Evolutionary conservation across 2,888 invertebrate species (phyloP), one percentile per base, ranked within the genome.

Genomic region (Lycocerus yunnanus): DNA sequence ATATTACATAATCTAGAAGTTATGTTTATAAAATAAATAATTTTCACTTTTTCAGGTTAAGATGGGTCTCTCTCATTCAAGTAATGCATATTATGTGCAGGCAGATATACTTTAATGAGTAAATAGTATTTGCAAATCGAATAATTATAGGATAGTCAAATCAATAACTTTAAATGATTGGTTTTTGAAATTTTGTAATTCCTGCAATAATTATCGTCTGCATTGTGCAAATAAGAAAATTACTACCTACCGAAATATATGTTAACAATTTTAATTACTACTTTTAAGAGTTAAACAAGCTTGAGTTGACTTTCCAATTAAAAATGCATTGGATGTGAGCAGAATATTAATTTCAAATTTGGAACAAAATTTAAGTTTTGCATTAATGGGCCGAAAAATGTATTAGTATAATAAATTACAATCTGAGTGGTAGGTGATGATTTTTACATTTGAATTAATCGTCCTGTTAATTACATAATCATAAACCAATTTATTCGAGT

Each of bases 1-100:
- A 69, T 43, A 63, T 69, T 69, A 58, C 63, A 63, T 69, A 69
- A 69, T 6, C 0, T n/a, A 20, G n/a, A 15, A 60, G 58, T 68
- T 68, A 68, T 60, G 59, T 68, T 61, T 59, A 68, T 21, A 24
- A 68, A 59, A 43, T 15, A 60, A 60, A 16, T 60, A 60, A 59
- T 43, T 43, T 43, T 43, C n/a, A 43, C 43, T 43, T n/a, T 43
- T 43, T 43, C 43, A 43, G n/a, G n/a, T 43, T 43, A 43, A 43
- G 43, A 21, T 21, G 43, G n/a, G n/a, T n/a, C n/a, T 43, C 43
- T 43, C 5, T 43, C 4, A 43, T n/a, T 43, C n/a, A 43, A 43
- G n/a, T n/a, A 43, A 43, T n/a, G 43, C 43, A 43, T 4, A n/a
- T 4, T 43, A n/a, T n/a, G 6, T 43, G n/a, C n/a, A 4, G 27